Evolutionary conservation across 1,140 invertebrate species (phyloP), one percentile per base, ranked within the genome.

Genomic region (Dinoponera quadriceps): DNA sequence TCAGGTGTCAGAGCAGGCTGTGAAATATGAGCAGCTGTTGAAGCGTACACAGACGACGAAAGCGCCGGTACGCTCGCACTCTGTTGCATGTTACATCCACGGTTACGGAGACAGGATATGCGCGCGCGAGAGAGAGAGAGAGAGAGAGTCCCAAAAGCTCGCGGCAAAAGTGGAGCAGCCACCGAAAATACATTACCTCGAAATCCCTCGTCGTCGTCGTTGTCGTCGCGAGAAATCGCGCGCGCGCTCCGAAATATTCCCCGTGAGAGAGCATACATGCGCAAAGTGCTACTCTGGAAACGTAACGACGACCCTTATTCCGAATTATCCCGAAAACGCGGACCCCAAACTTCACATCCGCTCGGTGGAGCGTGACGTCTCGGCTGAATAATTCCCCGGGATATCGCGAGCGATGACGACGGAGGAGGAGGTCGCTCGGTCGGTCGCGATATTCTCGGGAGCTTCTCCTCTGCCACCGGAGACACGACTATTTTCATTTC

Each of bases 1-100:
- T 77, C 74, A 77, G 48, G 62, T 77, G 74, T 77, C 74, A 77
- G 29, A 60, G 62, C 27, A 48, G 60, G 48, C 60, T 77, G 29
- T 77, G 74, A 77, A 77, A 66, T 77, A 77, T 27, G 74, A 77
- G 74, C 74, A 77, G 74, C 74, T 77, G 74, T 77, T 77, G 66
- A 77, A 77, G 62, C 73, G 59, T 1, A 27, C 4, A 62, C 59
- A 18, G 2, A 18, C 27, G 22, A 1, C 38, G 54, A 60, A 48
- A 20, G 33, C 20, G n/a, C 38, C 11, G 11, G 20, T 33, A 14
- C 14, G 9, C 4, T 20, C 25, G 57, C 57, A 38, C 60, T 38
- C 29, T 16, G 27, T 14, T 22, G 48, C 25, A 54, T 49, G 29
- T 66, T 77, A 66, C 74, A 66, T 77, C 74, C 60, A 9, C 38